Conservation (phyloP, 2,888 invertebrate genomes). For the Pediacus dermestoides region DNA sequence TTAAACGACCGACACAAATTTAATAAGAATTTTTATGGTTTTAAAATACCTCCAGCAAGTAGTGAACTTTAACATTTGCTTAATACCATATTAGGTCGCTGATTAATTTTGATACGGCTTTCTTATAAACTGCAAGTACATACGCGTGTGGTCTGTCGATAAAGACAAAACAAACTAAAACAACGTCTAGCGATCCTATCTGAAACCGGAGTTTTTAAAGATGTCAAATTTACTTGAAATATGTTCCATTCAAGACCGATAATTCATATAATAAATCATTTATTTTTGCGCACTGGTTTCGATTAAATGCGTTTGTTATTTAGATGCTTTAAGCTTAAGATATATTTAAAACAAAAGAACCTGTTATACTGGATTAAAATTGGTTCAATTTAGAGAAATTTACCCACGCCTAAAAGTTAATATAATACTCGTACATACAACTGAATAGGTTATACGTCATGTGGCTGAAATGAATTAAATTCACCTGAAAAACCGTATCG, state of each 20-base stretch:
- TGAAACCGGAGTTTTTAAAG: conserved; percentile 15
- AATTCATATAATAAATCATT: conserved; percentile 24
- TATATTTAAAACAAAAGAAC: conserved; percentile 17
- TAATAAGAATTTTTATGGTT: too few species aligned
- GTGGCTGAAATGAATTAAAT: too few species aligned
- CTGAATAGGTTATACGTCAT: neutral
- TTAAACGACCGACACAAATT: too few species aligned
- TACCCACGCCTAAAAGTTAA: too few species aligned
- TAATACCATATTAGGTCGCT: neutral
- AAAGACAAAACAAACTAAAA: conserved; percentile 11
- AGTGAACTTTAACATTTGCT: neutral
- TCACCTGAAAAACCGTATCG: too few species aligned
- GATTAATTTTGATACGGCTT: neutral
- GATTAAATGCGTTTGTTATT: conserved; percentile 23
- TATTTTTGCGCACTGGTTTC: conserved; percentile 22
- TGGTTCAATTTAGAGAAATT: conserved; percentile 1
- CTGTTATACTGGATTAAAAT: conserved; percentile 17
- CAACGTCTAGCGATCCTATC: conserved; percentile 14
- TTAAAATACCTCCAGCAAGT: too few species aligned
- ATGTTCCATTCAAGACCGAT: conserved; percentile 27
- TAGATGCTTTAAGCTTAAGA: conserved; percentile 18
- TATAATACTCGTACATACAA: conserved; percentile 1
- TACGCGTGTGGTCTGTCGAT: conserved; percentile 14
- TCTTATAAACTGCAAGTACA: neutral
- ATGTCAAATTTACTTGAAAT: conserved; percentile 30